A percentile compares a stretch with the other conserved stretches of the same genome.
These are phyloP conservation scores for Neuroterus valhalla DNA, from an alignment of 1,140 invertebrate species.

Conservation along the genomic window DNA sequence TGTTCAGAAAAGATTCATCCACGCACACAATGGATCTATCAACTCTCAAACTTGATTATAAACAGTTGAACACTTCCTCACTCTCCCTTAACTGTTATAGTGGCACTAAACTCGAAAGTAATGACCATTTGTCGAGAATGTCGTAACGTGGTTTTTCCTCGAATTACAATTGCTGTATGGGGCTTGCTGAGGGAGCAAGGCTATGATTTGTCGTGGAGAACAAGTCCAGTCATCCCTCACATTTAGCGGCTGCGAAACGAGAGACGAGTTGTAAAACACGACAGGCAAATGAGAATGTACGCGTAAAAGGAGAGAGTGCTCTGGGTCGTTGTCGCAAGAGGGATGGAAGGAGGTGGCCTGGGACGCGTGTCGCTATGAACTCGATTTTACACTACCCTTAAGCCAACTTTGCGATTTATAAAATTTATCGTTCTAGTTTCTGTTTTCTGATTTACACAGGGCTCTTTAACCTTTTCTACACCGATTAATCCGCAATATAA, in stretches of 20 bases:
- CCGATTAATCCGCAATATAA: background rate
- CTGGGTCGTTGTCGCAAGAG: slow-evolving; percentile 46
- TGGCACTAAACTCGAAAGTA: slow-evolving; percentile 11
- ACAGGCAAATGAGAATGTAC: slow-evolving; percentile 63
- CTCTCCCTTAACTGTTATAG: background rate
- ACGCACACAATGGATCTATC: too few relatives aligned
- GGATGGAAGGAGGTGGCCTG: slow-evolving; percentile 36
- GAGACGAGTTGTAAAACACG: slow-evolving; percentile 65
- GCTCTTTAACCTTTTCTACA: background rate
- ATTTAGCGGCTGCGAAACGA: slow-evolving; percentile 61
- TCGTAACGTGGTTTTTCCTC: background rate
- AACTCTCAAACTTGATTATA: too few relatives aligned
- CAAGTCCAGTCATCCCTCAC: slow-evolving; percentile 56
- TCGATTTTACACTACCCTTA: slow-evolving; percentile 57
- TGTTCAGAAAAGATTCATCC: too few relatives aligned
- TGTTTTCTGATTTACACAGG: slow-evolving; percentile 8
- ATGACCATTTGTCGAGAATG: background rate
- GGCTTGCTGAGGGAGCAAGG: background rate
- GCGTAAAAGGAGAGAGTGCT: slow-evolving; percentile 57
- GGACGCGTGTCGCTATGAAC: slow-evolving; percentile 37
- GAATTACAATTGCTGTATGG: background rate
- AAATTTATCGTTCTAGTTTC: slow-evolving; percentile 38
- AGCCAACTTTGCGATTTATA: slow-evolving; percentile 57
- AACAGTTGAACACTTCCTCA: slow-evolving; percentile 7
- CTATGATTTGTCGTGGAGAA: slow-evolving; percentile 56